These are phyloP conservation scores for Lepidochitona cinerea DNA, from an alignment of 2,888 invertebrate genomes.

Conservation along the genomic window DNA sequence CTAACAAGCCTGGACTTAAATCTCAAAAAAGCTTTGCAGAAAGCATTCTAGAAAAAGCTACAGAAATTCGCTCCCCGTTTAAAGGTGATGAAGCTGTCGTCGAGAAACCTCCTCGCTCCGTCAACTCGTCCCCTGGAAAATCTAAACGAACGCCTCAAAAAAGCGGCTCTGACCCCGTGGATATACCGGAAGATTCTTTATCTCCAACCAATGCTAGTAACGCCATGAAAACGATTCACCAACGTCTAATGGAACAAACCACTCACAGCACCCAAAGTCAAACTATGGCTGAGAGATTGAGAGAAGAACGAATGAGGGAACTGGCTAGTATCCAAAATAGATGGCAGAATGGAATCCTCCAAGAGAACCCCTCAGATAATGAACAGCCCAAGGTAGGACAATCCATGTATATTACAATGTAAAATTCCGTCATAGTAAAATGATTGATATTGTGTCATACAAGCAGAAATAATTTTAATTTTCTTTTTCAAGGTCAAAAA, in stretches of 20 bases:
- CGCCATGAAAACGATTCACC: conserved; percentile 65
- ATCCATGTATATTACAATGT: no score
- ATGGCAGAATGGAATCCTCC: conserved; percentile 63
- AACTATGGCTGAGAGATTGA: conserved; percentile 61
- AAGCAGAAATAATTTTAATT: no score
- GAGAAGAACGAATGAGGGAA: conserved; percentile 66
- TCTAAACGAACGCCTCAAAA: background rate
- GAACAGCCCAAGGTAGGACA: background rate
- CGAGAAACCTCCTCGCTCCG: background rate
- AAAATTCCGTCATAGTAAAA: no score
- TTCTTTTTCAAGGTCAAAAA: no score
- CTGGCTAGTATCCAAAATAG: conserved; percentile 65
- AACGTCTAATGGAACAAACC: conserved; percentile 58
- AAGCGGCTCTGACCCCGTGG: background rate
- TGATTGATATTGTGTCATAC: no score
- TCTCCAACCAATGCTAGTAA: conserved; percentile 53
- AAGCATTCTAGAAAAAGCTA: conserved; percentile 1
- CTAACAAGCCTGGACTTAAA: conserved; percentile 11
- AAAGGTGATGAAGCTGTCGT: background rate
- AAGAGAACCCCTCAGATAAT: conserved; percentile 29
- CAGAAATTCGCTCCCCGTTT: background rate
- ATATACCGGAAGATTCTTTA: background rate
- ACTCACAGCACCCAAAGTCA: conserved; percentile 54
- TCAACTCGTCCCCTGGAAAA: background rate
- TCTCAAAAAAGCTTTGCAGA: conserved; percentile 1